Conservation (phyloP, 92 coral and sea anemone genomes). For the Zoanthus gigantus region DNA sequence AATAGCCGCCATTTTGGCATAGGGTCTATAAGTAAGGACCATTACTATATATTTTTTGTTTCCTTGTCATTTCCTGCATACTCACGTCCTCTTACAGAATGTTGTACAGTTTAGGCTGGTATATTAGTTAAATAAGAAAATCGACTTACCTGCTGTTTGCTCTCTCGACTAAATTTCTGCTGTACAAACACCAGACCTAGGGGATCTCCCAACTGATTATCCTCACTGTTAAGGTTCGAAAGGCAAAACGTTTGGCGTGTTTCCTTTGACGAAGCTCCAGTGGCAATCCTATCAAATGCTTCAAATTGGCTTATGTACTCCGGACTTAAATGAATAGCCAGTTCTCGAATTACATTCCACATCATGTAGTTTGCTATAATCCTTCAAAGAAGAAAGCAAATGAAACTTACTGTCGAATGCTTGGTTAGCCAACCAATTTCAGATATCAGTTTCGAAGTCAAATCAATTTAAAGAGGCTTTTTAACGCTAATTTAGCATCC, state of each 20-base stretch:
- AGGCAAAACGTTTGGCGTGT: slow-evolving; percentile 56
- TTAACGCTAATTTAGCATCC: too few species aligned
- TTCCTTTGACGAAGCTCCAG: slow-evolving; percentile 29
- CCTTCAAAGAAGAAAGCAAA: not conserved
- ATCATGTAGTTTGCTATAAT: slow-evolving; percentile 66
- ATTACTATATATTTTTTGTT: too few species aligned
- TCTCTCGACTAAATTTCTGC: slow-evolving; percentile 79
- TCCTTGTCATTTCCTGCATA: too few species aligned
- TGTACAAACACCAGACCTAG: slow-evolving; percentile 84
- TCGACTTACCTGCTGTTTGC: slow-evolving; percentile 70
- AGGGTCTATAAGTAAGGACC: too few species aligned
- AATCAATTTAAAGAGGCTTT: too few species aligned
- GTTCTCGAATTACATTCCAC: slow-evolving; percentile 52
- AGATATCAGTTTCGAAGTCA: too few species aligned
- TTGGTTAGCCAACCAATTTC: too few species aligned
- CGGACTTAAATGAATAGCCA: slow-evolving; percentile 26
- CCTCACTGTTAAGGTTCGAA: slow-evolving; percentile 61
- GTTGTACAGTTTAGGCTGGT: too few species aligned
- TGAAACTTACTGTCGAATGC: not conserved
- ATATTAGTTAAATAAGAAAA: too few species aligned
- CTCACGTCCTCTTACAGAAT: too few species aligned
- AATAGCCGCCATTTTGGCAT: too few species aligned
- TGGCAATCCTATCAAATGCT: slow-evolving; percentile 19
- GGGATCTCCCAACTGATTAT: slow-evolving; percentile 74
- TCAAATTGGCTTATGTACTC: slow-evolving; percentile 40